A percentile compares a stretch with the other conserved stretches of the same genome.
Conservation (phyloP, 2,888 invertebrate species). For the Hyposoter didymator region DNA sequence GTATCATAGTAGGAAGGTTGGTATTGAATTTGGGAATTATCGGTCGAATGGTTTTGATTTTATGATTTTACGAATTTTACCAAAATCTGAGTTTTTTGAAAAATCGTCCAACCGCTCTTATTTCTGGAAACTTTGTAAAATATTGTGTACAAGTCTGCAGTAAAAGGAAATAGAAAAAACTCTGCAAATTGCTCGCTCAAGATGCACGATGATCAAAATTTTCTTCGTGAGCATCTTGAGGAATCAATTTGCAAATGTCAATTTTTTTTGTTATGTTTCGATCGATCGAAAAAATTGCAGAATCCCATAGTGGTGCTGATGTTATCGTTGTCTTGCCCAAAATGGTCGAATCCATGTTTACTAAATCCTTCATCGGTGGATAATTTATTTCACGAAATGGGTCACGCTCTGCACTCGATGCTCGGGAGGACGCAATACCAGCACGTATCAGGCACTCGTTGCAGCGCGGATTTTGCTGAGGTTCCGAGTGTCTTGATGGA, state of each 20-base stretch:
- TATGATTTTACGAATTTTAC: too few relatives aligned
- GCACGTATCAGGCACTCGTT: conserved; percentile 98
- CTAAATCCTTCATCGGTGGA: conserved; percentile 94
- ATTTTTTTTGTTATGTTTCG: not conserved
- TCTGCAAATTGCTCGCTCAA: too few relatives aligned
- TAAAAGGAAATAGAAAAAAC: too few relatives aligned
- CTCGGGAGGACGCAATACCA: conserved; percentile 97
- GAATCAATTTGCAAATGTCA: too few relatives aligned
- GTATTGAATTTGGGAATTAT: too few relatives aligned
- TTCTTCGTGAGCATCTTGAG: not conserved
- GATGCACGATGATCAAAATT: too few relatives aligned
- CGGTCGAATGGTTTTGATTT: too few relatives aligned
- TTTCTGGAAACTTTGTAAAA: too few relatives aligned
- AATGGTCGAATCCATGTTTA: conserved; percentile 91
- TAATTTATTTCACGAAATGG: conserved; percentile 99
- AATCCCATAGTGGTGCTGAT: conserved; percentile 96
- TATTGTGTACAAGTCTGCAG: too few relatives aligned
- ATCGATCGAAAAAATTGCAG: conserved; percentile 82
- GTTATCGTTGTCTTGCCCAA: conserved; percentile 93
- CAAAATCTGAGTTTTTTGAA: too few relatives aligned
- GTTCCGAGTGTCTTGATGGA: conserved; percentile 99
- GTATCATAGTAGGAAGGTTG: too few relatives aligned
- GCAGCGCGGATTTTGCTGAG: conserved; percentile 99
- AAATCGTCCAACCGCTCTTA: too few relatives aligned
- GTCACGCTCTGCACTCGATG: conserved; percentile 99